Percentiles rank a stretch among this genome's conserved stretches.
phyloP scores from a whole-genome alignment of 1,140 invertebrate species.

The Brachionus paranguensis region DNA sequence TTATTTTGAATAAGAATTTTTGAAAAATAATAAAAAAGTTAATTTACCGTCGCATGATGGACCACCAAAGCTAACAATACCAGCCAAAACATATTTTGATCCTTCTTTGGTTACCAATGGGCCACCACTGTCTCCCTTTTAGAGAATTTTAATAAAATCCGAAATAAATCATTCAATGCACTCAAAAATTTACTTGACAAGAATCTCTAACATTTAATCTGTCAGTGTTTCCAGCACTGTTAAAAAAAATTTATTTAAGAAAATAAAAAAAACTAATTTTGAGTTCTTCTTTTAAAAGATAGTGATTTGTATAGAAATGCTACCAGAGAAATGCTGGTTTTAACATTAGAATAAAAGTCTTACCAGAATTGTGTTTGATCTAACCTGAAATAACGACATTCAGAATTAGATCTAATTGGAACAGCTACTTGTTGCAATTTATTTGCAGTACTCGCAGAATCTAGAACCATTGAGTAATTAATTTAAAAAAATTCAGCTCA shows the following conservation, averaged over 20 bases:
- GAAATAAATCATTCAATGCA: neutral
- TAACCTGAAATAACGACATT: neutral
- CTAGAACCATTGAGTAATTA: neutral
- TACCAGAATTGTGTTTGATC: neutral
- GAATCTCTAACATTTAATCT: neutral
- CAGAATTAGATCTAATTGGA: neutral
- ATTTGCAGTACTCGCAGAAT: neutral
- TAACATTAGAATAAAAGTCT: neutral
- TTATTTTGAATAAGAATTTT: neutral
- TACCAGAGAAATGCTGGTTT: too few relatives aligned
- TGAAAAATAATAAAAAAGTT: neutral
- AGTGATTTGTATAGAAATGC: too few relatives aligned
- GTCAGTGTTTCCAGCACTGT: neutral
- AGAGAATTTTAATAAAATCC: neutral
- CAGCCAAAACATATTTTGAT: neutral
- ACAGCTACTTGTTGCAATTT: slow-evolving; percentile 6
- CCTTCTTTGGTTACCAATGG: slow-evolving; percentile 24
- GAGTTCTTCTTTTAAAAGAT: too few relatives aligned
- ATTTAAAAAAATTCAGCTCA: too few relatives aligned
- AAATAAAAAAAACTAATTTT: too few relatives aligned
- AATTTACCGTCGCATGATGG: neutral
- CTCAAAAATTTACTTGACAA: slow-evolving; percentile 5
- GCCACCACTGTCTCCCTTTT: slow-evolving; percentile 39
- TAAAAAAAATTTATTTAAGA: neutral
- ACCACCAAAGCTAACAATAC: slow-evolving; percentile 32